Percentiles rank a stretch among this genome's conserved stretches.
These are phyloP conservation scores for Callinectes sapidus DNA, from an alignment of 2,888 invertebrate genomes.

Conservation along the genomic window DNA sequence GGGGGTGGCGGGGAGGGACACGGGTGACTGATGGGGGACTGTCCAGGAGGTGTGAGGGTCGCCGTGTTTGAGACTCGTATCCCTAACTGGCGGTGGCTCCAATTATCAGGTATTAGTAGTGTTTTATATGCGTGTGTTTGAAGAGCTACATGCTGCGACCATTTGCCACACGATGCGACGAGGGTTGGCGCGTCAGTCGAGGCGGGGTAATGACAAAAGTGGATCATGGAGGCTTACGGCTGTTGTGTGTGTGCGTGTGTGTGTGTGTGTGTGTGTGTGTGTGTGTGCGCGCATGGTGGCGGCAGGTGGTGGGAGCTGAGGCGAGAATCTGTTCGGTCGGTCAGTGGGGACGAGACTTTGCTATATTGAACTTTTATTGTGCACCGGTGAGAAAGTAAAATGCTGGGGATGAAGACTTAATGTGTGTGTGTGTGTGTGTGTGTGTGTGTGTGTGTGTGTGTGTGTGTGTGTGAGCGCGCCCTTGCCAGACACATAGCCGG, in stretches of 20 bases:
- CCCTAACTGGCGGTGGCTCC: neutral
- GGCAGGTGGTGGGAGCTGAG: neutral
- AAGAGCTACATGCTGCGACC: constrained; percentile 5
- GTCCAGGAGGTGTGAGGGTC: neutral
- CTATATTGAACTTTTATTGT: neutral
- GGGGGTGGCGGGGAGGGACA: neutral
- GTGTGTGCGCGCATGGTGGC: neutral
- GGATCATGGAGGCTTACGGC: neutral
- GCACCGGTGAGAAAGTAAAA: neutral
- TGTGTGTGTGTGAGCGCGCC: neutral
- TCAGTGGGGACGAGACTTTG: neutral
- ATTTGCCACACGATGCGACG: neutral
- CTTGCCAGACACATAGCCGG: neutral
- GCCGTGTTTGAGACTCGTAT: neutral
- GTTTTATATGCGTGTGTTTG: constrained; percentile 1
- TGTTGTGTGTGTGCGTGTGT: neutral
- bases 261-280: constrained; percentile 16
- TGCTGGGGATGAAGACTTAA: neutral
- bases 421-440: constrained; percentile 21
- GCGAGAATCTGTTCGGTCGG: neutral
- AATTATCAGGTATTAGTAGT: constrained; percentile 21
- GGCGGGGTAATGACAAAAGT: neutral
- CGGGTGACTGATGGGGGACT: neutral
- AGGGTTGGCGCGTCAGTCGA: neutral
- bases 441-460: neutral